These are phyloP conservation scores for Etia nguti DNA, from an alignment of 2,113 vertebrate species.

Conservation along the genomic window DNA sequence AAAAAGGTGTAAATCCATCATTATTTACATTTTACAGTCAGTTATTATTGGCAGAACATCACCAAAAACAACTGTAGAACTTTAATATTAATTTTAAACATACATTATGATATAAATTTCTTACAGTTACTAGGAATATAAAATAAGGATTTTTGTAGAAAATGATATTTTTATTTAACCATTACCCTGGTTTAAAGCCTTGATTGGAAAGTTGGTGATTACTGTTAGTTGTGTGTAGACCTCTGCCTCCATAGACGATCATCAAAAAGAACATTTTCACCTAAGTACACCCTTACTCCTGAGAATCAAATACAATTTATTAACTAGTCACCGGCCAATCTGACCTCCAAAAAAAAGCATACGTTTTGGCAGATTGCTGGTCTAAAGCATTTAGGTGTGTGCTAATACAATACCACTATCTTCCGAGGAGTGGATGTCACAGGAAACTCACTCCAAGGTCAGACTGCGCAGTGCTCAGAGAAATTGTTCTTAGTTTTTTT, in stretches of 20 bases:
- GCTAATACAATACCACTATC: not conserved
- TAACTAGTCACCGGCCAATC: rapidly evolving
- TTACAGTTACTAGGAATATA: not conserved
- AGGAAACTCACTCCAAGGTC: not conserved
- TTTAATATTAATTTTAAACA: not conserved
- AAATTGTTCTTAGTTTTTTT: not conserved
- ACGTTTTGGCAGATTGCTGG: not conserved
- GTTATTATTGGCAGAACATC: not conserved
- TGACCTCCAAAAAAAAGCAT: not conserved
- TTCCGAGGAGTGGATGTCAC: not conserved
- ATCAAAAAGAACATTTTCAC: not conserved
- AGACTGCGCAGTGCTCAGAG: not conserved
- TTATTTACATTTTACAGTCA: not conserved
- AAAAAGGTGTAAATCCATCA: not conserved
- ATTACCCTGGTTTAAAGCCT: not conserved
- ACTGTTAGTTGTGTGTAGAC: not conserved
- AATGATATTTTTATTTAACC: rapidly evolving
- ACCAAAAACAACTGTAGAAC: not conserved
- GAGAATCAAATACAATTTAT: not conserved
- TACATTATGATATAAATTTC: not conserved
- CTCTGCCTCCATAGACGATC: not conserved
- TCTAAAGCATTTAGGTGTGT: not conserved
- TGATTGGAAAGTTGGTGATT: not conserved
- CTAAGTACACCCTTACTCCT: not conserved
- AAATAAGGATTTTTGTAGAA: not conserved